Conservation (phyloP, 2,113 vertebrate genomes). For the Leiothrix lutea region DNA sequence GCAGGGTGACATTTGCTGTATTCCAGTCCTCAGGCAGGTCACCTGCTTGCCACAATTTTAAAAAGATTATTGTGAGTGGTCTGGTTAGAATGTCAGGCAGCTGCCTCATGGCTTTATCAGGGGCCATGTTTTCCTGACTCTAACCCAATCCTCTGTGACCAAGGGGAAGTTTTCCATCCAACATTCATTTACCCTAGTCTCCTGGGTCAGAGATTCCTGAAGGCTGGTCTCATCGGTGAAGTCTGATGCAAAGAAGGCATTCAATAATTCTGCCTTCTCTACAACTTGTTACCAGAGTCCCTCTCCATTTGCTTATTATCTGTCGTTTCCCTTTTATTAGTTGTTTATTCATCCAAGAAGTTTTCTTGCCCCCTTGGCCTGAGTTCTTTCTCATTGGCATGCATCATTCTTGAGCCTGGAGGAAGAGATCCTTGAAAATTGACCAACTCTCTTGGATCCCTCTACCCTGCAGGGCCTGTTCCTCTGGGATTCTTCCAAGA, state of each 20-base stretch:
- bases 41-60: neutral
- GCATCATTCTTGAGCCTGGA: neutral
- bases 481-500: neutral
- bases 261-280: neutral
- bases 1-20: neutral
- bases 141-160: neutral
- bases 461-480: neutral
- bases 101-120: neutral
- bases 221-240: neutral
- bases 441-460: fast-evolving
- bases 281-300: neutral
- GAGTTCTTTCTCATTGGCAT: neutral
- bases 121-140: neutral
- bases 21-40: neutral
- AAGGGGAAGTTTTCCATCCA: neutral
- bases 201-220: neutral
- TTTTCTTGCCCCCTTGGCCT: neutral
- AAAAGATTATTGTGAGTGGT: neutral
- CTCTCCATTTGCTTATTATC: neutral
- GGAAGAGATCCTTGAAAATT: neutral
- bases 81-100: neutral
- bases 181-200: neutral
- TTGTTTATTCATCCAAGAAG: neutral
- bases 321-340: neutral
- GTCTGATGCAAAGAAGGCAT: neutral